These are phyloP conservation scores for Tonatia bakeri DNA, from an alignment of 2,113 vertebrate species.

Conservation along the genomic window DNA sequence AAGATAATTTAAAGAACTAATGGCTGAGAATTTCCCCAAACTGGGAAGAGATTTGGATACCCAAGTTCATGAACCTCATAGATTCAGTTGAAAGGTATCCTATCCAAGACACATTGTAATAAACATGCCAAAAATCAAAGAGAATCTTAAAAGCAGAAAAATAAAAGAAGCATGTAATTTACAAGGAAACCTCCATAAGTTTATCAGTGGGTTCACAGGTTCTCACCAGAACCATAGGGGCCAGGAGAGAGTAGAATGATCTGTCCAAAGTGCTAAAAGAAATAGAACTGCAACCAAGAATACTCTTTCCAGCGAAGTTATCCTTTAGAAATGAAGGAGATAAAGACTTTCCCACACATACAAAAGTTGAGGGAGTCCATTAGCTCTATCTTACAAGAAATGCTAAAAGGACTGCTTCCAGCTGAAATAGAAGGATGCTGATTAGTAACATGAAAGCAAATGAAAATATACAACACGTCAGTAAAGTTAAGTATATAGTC, in stretches of 20 bases:
- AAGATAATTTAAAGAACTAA: not conserved
- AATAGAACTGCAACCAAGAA: not conserved
- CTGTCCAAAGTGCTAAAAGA: not conserved
- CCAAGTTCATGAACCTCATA: not conserved
- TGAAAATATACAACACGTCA: not conserved
- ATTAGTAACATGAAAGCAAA: not conserved
- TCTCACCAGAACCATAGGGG: not conserved
- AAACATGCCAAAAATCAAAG: not conserved
- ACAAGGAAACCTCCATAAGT: not conserved
- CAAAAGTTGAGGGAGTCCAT: not conserved
- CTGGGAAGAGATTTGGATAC: not conserved
- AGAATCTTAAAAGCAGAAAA: not conserved
- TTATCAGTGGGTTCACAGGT: not conserved
- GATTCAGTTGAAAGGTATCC: not conserved
- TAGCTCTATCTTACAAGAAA: not conserved
- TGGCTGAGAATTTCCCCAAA: not conserved
- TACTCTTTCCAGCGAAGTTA: not conserved
- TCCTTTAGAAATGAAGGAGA: not conserved
- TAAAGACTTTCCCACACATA: not conserved
- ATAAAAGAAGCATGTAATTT: not conserved
- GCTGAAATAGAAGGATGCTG: not conserved
- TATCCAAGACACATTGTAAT: not conserved
- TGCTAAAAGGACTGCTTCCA: not conserved
- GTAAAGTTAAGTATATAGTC: not conserved
- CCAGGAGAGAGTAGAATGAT: not conserved